phyloP scores from a whole-genome alignment of 1,140 invertebrate genomes.

The Pogonus chalceus region DNA sequence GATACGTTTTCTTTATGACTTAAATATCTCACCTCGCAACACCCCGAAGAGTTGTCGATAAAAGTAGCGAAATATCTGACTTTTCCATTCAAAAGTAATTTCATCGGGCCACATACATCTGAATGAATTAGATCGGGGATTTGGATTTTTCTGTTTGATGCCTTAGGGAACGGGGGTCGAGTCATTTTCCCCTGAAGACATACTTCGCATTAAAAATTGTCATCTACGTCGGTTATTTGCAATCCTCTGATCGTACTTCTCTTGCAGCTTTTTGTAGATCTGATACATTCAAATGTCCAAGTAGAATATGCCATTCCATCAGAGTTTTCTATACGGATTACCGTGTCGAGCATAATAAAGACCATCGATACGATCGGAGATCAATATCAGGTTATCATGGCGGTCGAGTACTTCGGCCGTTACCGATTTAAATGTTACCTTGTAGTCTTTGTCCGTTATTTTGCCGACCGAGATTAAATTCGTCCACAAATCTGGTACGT shows the following conservation, averaged over 20 bases:
- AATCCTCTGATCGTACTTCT: conserved; percentile 13
- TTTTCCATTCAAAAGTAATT: conserved; percentile 26
- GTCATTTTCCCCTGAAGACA: conserved; percentile 26
- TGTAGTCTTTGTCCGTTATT: conserved; percentile 18
- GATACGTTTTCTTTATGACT: conserved; percentile 33
- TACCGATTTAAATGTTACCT: conserved; percentile 19
- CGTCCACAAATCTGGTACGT: conserved; percentile 19
- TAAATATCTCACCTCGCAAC: conserved; percentile 33
- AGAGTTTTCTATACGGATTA: background rate
- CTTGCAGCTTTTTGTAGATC: conserved; percentile 5
- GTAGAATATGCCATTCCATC: background rate
- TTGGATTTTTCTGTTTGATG: conserved; percentile 10
- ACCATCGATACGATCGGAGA: conserved; percentile 10
- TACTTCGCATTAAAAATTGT: conserved; percentile 18
- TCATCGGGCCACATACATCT: conserved; percentile 37
- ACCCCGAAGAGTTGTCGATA: conserved; percentile 36
- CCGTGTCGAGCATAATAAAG: conserved; percentile 10
- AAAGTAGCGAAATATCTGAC: conserved; percentile 35
- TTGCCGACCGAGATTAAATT: conserved; percentile 24
- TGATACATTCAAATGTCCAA: background rate
- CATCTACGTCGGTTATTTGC: background rate
- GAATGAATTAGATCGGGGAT: conserved; percentile 28
- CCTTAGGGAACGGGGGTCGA: conserved; percentile 18
- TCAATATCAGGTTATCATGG: conserved; percentile 8
- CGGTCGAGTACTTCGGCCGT: conserved; percentile 11